Conservation (phyloP, 2,113 vertebrate genomes). For the Perca flavescens region DNA sequence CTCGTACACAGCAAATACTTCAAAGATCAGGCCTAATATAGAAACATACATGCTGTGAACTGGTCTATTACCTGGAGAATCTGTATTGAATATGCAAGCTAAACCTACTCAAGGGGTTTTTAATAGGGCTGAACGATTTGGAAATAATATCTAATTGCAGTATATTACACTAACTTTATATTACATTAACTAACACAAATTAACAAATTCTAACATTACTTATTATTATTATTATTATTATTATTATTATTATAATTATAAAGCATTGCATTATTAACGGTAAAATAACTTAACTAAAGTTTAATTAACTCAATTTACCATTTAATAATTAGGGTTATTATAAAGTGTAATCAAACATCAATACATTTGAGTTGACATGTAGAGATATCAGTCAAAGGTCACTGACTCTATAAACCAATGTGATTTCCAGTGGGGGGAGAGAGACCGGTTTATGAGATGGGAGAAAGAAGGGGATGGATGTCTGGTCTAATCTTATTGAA, state of each 20-base stretch:
- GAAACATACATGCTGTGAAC: not conserved
- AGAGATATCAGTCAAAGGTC: not conserved
- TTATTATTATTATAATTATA: no score
- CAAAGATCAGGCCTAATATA: conserved; percentile 21
- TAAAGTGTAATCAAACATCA: no score
- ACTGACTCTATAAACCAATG: conserved; percentile 5
- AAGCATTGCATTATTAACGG: no score
- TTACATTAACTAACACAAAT: no score
- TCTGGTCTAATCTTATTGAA: conserved; percentile 27
- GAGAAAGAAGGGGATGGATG: not conserved
- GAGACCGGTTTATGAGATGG: conserved; percentile 15
- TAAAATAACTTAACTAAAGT: no score
- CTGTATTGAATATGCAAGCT: not conserved
- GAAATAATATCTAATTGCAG: no score
- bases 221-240: no score
- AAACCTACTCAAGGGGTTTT: not conserved
- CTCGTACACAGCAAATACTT: conserved; percentile 26
- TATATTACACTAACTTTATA: no score
- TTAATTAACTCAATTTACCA: no score
- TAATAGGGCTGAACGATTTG: no score
- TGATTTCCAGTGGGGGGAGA: conserved; percentile 18
- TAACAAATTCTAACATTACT: no score
- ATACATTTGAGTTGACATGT: not conserved
- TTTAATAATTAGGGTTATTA: no score
- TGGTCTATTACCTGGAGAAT: conserved; percentile 35